Percentiles rank a stretch among this genome's conserved stretches.
Evolutionary conservation across 2,888 invertebrate genomes (phyloP).

Genomic region (Taphrorychus bicolor): DNA sequence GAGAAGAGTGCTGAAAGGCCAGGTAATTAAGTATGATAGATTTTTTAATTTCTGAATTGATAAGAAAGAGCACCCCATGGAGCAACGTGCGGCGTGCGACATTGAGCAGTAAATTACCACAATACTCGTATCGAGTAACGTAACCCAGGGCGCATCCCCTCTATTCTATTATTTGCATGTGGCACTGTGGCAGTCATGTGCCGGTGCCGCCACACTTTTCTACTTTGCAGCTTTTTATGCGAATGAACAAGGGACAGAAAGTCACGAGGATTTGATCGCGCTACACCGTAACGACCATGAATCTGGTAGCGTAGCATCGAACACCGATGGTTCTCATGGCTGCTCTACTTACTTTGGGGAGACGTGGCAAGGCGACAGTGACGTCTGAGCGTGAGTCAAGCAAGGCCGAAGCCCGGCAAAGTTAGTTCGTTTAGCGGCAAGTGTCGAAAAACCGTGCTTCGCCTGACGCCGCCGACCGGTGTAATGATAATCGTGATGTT

Average conservation of each 20-base stretch:
- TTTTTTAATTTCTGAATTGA: too few species aligned
- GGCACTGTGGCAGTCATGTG: constrained; percentile 51
- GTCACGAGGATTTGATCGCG: constrained; percentile 51
- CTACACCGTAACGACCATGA: constrained; percentile 48
- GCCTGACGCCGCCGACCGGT: constrained; percentile 50
- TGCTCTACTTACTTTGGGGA: constrained; percentile 54
- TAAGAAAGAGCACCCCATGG: too few species aligned
- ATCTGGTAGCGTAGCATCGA: constrained; percentile 49
- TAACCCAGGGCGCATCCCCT: constrained; percentile 46
- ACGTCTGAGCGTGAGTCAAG: constrained; percentile 48
- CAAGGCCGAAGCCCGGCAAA: constrained; percentile 40
- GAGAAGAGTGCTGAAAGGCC: too few species aligned
- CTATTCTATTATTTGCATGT: constrained; percentile 48
- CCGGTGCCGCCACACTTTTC: constrained; percentile 55
- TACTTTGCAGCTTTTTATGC: constrained; percentile 55
- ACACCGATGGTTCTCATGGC: constrained; percentile 41
- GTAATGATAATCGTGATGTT: constrained; percentile 57
- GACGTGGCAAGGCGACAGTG: constrained; percentile 57
- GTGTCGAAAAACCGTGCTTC: constrained; percentile 37
- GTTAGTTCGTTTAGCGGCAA: constrained; percentile 40
- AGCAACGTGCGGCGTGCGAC: too few species aligned
- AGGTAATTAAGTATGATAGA: too few species aligned
- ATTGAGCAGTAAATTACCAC: background rate
- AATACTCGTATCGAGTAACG: constrained; percentile 1
- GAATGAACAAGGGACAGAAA: constrained; percentile 54